Conservation (phyloP, 2,888 invertebrate genomes). For the Diplazon laetatorius region DNA sequence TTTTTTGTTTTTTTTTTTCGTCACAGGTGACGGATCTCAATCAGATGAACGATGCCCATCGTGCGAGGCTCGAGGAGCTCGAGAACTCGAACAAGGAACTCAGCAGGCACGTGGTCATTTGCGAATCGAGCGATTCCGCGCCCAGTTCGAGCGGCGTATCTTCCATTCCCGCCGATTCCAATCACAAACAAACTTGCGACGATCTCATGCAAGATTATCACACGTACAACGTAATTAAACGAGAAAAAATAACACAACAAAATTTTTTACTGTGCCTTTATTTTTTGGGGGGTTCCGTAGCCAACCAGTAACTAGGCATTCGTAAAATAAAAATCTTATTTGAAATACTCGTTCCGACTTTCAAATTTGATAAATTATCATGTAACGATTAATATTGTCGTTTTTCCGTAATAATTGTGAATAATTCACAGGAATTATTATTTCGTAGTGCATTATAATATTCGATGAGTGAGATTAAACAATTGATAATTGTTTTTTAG, state of each 20-base stretch:
- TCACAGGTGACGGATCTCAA: constrained; percentile 81
- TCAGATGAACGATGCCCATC: constrained; percentile 83
- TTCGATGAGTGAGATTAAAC: too few relatives aligned
- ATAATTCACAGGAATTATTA: too few relatives aligned
- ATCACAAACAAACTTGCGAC: constrained; percentile 76
- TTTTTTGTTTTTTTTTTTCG: constrained; percentile 8
- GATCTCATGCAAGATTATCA: constrained; percentile 78
- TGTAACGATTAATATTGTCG: too few relatives aligned
- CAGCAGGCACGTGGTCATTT: constrained; percentile 78
- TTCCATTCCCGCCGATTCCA: constrained; percentile 76
- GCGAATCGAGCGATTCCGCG: constrained; percentile 80
- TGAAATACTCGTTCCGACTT: too few relatives aligned
- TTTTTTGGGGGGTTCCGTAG: too few relatives aligned
- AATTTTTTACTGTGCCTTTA: neutral
- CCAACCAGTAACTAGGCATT: too few relatives aligned
- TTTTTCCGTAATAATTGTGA: too few relatives aligned
- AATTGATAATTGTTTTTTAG: too few relatives aligned
- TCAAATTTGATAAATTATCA: too few relatives aligned
- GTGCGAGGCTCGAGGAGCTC: constrained; percentile 81
- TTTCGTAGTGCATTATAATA: too few relatives aligned
- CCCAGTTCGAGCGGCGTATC: constrained; percentile 81
- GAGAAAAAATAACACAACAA: too few relatives aligned
- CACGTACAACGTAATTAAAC: constrained; percentile 75
- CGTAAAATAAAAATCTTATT: too few relatives aligned
- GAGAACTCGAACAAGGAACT: constrained; percentile 81